Evolutionary conservation across 2,888 invertebrate species (phyloP), one percentile per base, ranked within the genome.

Genomic region (Busseola fusca): DNA sequence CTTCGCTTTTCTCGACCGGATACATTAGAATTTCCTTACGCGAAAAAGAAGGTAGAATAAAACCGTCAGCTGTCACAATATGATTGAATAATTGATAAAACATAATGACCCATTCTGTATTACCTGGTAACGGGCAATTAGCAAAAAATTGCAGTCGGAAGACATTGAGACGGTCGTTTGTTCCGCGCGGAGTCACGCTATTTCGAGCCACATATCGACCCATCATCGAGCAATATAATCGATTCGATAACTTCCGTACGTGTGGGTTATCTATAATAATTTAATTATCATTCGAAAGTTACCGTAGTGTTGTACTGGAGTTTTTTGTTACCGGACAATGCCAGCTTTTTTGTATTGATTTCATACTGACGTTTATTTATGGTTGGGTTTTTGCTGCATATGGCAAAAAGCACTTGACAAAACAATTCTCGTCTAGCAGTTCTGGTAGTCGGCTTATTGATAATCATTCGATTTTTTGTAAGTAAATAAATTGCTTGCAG

Each of bases 241-340:
- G 74, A 79, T 72, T 57, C 80, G 72, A 78, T 78, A 76, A 85
- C 88, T 91, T 90, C 91, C 91, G 89, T 87, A 87, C 87, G 84
- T 85, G 87, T 78, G 78, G 80, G 85, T 87, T 89, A 88, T 88
- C 86, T 67, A 74, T 71, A 74, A 80, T 81, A 83, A 84, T 85
- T 87, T 84, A 88, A 89, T 87, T 85, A 84, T 69, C 63, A 77
- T 86, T 87, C 76, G 90, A 90, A 90, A 90, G 88, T 86, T 82
- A 79, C 84, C 75, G 81, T 78, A 70, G 73, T 84, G 68, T 81
- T 81, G 82, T 81, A 82, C 74, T 69, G 75, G 69, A 68, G 72
- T 83, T 87, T 85, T 88, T 87, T 85, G 82, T 80, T 76, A 72
- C 40, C 40, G 34, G 25, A 63, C 59, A 73, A 69, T 62, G 42